Percentiles rank a stretch among this genome's conserved stretches.
These are phyloP conservation scores for Adrianichthys oophorus DNA, from an alignment of 2,797 vertebrate genomes.

Conservation along the genomic window DNA sequence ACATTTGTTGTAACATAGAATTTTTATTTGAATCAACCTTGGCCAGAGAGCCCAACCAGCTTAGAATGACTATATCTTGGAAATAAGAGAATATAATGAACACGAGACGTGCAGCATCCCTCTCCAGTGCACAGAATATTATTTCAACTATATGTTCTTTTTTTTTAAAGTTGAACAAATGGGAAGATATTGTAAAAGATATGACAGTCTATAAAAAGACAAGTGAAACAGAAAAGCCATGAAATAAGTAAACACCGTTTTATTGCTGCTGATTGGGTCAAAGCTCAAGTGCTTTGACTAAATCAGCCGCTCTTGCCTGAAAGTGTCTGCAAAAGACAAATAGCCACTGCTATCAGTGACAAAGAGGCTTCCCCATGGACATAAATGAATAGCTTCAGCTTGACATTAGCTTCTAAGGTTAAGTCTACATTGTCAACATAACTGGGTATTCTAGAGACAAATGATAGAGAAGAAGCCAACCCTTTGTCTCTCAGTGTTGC, in stretches of 20 bases:
- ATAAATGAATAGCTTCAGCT: conserved; percentile 60
- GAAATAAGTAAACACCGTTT: conserved; percentile 8
- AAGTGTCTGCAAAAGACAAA: conserved; percentile 39
- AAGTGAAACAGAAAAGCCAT: background rate
- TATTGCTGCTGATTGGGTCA: background rate
- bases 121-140: too few species aligned
- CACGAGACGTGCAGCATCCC: background rate
- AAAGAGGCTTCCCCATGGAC: conserved; percentile 53
- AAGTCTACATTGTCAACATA: conserved; percentile 73
- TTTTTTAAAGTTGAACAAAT: too few species aligned
- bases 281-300: conserved; percentile 22
- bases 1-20: background rate
- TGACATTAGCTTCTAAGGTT: conserved; percentile 60
- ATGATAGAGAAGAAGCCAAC: conserved; percentile 50
- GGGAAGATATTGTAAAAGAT: too few species aligned
- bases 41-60: conserved; percentile 2
- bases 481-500: conserved; percentile 34
- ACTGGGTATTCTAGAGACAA: conserved; percentile 61
- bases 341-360: conserved; percentile 55
- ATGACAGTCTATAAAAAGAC: too few species aligned
- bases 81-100: background rate
- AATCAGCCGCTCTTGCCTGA: conserved; percentile 36
- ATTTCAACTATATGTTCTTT: too few species aligned
- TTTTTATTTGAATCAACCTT: conserved; percentile 19
- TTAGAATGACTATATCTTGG: background rate